phyloP scores from a whole-genome alignment of 2,113 vertebrate species.

The Psephotus haematonotus region DNA sequence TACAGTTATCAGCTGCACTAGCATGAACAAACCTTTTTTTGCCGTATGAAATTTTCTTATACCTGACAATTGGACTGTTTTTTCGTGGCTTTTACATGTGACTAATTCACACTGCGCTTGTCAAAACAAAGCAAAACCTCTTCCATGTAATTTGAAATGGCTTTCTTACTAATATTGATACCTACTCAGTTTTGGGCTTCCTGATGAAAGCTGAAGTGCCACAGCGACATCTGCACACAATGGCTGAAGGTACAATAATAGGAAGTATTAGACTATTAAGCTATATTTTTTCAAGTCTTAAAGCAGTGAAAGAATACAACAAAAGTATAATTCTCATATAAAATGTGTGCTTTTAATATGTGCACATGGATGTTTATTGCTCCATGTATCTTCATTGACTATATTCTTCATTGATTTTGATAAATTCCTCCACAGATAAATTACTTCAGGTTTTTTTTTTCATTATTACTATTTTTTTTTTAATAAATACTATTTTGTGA shows the following conservation, averaged over 20 bases:
- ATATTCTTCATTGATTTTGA: background rate
- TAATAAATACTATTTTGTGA: background rate
- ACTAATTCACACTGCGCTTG: background rate
- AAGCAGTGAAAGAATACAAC: background rate
- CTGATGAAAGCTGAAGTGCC: background rate
- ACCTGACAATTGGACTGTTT: background rate
- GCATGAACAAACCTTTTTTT: background rate
- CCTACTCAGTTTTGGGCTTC: background rate
- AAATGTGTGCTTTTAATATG: background rate
- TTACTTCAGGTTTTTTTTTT: background rate
- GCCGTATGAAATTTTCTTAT: background rate
- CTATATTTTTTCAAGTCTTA: background rate
- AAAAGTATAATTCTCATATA: background rate
- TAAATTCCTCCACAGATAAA: background rate
- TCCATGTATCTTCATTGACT: background rate
- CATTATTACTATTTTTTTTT: background rate
- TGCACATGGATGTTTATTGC: background rate
- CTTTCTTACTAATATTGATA: background rate
- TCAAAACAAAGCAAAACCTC: background rate
- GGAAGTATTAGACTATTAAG: background rate
- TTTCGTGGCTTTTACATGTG: background rate
- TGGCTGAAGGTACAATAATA: background rate
- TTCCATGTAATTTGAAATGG: background rate
- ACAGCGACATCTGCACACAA: accelerated
- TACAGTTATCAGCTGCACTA: background rate